Evolutionary conservation across 2,113 vertebrate genomes (phyloP).

Genomic region (Gyps fulvus): DNA sequence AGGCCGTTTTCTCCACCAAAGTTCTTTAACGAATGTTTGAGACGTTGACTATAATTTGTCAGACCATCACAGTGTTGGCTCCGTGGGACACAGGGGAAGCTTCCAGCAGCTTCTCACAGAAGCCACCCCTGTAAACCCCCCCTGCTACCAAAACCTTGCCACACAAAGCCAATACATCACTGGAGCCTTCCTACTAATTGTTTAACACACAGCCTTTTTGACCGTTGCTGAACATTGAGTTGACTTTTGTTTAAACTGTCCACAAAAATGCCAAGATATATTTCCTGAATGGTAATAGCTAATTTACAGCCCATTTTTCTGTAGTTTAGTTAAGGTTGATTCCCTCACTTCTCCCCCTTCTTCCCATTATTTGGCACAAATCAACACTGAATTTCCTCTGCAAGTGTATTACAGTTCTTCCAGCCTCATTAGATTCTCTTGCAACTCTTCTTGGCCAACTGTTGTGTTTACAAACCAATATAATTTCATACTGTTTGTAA

Average conservation of each 20-base stretch:
- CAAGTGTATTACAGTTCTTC: neutral
- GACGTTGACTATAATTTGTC: too few species aligned
- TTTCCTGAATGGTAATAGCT: neutral
- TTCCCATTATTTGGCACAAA: neutral
- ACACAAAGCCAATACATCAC: neutral
- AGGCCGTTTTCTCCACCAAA: too few species aligned
- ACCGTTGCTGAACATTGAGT: neutral
- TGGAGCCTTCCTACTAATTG: neutral
- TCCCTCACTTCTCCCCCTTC: neutral
- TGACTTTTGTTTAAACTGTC: neutral
- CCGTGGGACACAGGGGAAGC: too few species aligned
- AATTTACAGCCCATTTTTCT: neutral
- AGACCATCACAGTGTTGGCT: too few species aligned
- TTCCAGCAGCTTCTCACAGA: too few species aligned
- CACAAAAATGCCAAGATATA: neutral
- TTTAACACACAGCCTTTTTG: neutral
- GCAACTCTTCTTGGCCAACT: neutral
- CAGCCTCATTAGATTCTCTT: neutral
- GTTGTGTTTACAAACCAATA: neutral
- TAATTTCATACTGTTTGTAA: neutral
- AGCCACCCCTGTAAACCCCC: too few species aligned
- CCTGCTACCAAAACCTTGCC: too few species aligned
- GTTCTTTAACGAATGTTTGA: too few species aligned
- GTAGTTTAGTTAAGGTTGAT: neutral
- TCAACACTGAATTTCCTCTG: neutral